Base-by-base conservation (phyloP, 2,797 vertebrate species). In the Sebastolobus altivelis region DNA sequence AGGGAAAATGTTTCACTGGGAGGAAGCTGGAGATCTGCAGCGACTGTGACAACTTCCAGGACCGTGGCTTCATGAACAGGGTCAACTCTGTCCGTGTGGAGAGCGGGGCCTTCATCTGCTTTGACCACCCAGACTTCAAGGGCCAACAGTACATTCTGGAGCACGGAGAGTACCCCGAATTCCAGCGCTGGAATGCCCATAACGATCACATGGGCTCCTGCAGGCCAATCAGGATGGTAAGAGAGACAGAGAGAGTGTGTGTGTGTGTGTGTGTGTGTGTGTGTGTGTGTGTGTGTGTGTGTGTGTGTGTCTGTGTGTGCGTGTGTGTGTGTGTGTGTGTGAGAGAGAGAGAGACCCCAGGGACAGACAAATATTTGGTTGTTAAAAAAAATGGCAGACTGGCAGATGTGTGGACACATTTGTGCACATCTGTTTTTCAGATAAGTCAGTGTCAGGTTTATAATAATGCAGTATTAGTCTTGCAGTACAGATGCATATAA, bases 111-210 rank as follows among this genome's bases (percentile, higher is more conserved):
- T 99, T 97, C 96, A 88, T 98, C 92, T 98, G 98, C 93, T 99
- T 92, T 0, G 95, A 97, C 80, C 97, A 98, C 90, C 96, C 97
- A 0, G 95, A 98, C 92, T 98, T 98, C 93, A 96, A 94, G 89
- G 98, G 97, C 70, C 97, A 97, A 89, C 98, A 98, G 93, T 98
- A 97, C 65, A 91, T 98, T 85, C 95, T 99, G 94, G 97, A 99
- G 86, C 97, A 93, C 0, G 97, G 97, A 0, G 96, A 98, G 87
- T 97, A 98, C 81, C 97, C 98, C 0, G 94, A 97, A 38, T 98
- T 97, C 93, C 96, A 96, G 90, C 96, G 94, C 83, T 99, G 98
- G 98, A 99, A 97, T 0, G 93, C 96, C 31, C 96, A 95, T 92
- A 97, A 96, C 0, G 97, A 98, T 91, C 98, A 97, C 95, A 96